phyloP scores from a whole-genome alignment of 2,797 vertebrate genomes.

The Sebastiscus tertius region DNA sequence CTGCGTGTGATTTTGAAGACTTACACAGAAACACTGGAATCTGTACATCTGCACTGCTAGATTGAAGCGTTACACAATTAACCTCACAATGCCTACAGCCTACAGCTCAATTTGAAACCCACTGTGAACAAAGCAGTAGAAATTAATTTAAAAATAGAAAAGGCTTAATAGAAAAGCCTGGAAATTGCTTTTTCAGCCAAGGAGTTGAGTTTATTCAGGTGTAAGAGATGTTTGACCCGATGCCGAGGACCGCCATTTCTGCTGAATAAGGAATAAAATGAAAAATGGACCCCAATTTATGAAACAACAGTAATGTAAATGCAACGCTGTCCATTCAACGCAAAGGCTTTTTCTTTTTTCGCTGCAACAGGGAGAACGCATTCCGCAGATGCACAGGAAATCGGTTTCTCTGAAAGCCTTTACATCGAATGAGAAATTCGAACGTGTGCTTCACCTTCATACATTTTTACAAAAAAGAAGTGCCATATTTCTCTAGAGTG shows the following conservation, averaged over 20 bases:
- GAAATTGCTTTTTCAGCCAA: conserved; percentile 20
- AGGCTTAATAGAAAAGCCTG: conserved; percentile 3
- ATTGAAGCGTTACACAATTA: conserved; percentile 28
- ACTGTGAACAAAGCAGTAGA: not conserved
- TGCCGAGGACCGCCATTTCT: not conserved
- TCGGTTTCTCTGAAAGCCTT: not conserved
- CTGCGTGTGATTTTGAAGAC: not conserved
- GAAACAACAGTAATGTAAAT: conserved; percentile 36
- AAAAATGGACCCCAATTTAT: conserved; percentile 49
- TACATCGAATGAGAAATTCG: not conserved
- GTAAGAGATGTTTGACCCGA: conserved; percentile 41
- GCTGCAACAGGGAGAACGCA: conserved; percentile 25
- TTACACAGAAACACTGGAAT: not conserved
- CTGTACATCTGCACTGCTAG: conserved; percentile 1
- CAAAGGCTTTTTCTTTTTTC: conserved; percentile 26
- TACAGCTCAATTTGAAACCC: conserved; percentile 20
- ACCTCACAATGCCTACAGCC: not conserved
- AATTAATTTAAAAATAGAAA: conserved; percentile 18
- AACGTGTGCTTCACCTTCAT: not conserved
- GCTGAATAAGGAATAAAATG: conserved; percentile 53
- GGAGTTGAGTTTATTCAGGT: conserved; percentile 15
- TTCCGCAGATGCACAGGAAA: conserved; percentile 5
- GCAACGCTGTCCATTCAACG: conserved; percentile 20
- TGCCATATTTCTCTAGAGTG: not conserved
- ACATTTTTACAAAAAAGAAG: not conserved